Conservation (phyloP, 2,888 invertebrate species). For the Andrena flavipes region DNA sequence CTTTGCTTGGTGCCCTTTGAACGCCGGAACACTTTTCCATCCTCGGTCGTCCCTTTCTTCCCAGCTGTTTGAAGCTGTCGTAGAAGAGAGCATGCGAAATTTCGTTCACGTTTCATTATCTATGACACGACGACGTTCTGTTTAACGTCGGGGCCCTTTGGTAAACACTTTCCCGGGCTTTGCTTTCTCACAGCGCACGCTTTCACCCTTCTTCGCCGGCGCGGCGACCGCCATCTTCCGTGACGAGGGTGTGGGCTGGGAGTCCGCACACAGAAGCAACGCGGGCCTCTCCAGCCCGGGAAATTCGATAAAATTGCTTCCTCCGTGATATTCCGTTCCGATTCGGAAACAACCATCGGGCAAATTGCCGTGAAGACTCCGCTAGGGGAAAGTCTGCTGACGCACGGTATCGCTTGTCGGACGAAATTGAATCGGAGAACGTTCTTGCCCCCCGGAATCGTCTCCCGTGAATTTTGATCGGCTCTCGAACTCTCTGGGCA, state of each 20-base stretch:
- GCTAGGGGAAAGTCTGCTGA: slow-evolving; percentile 15
- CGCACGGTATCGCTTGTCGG: neutral
- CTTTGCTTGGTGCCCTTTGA: slow-evolving; percentile 19
- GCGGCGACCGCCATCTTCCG: slow-evolving; percentile 60
- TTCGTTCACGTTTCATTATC: slow-evolving; percentile 72
- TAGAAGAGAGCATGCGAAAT: slow-evolving; percentile 39
- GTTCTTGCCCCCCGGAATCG: neutral
- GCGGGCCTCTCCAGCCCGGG: neutral
- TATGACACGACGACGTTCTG: slow-evolving; percentile 70
- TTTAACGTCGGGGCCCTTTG: slow-evolving; percentile 75
- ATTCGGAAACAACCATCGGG: neutral
- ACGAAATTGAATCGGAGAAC: neutral
- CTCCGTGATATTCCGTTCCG: neutral
- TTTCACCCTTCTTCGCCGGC: slow-evolving; percentile 53
- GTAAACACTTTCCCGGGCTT: slow-evolving; percentile 75
- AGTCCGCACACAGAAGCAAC: slow-evolving; percentile 44
- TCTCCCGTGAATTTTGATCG: neutral
- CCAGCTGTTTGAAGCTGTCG: slow-evolving; percentile 27
- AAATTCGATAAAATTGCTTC: slow-evolving; percentile 21
- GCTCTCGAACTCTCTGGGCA: neutral
- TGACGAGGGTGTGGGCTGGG: neutral
- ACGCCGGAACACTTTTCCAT: slow-evolving; percentile 30
- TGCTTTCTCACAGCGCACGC: slow-evolving; percentile 50
- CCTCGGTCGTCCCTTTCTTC: slow-evolving; percentile 38
- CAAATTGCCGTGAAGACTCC: slow-evolving; percentile 16